Evolutionary conservation across 1,140 invertebrate genomes (phyloP).

Genomic region (Diplogasteroides magnus): DNA sequence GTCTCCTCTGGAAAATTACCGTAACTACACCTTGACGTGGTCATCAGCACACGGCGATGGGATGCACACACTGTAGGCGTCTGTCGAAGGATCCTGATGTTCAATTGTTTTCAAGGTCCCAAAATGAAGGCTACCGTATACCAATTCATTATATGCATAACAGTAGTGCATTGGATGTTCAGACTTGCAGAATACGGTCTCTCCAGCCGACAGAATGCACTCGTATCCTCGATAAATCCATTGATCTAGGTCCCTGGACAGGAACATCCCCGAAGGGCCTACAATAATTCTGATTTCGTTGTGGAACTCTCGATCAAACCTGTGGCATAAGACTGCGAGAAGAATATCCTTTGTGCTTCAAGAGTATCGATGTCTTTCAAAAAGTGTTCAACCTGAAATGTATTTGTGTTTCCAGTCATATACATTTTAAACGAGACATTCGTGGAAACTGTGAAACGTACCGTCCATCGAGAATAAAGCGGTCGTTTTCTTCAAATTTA

Average conservation of each 20-base stretch:
- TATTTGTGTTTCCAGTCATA: background rate
- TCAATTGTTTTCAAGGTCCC: background rate
- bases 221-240: constrained; percentile 53
- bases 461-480: too few species aligned
- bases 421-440: too few species aligned
- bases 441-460: too few species aligned
- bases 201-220: constrained; percentile 50
- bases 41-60: constrained; percentile 50
- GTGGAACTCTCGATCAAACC: background rate
- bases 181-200: constrained; percentile 47
- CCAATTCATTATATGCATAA: constrained; percentile 42
- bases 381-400: constrained; percentile 21
- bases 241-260: constrained; percentile 48
- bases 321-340: constrained; percentile 22
- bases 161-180: constrained; percentile 53
- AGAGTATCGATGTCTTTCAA: constrained; percentile 22
- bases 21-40: constrained; percentile 33
- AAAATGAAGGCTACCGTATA: too few species aligned
- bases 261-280: constrained; percentile 23
- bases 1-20: too few species aligned
- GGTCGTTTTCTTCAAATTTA: too few species aligned
- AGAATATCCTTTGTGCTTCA: constrained; percentile 17
- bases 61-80: constrained; percentile 53
- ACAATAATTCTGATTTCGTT: background rate
- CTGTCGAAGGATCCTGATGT: constrained; percentile 29